Evolutionary conservation across 92 coral and sea anemone genomes (phyloP).

Genomic region (Bergia puertoricense): DNA sequence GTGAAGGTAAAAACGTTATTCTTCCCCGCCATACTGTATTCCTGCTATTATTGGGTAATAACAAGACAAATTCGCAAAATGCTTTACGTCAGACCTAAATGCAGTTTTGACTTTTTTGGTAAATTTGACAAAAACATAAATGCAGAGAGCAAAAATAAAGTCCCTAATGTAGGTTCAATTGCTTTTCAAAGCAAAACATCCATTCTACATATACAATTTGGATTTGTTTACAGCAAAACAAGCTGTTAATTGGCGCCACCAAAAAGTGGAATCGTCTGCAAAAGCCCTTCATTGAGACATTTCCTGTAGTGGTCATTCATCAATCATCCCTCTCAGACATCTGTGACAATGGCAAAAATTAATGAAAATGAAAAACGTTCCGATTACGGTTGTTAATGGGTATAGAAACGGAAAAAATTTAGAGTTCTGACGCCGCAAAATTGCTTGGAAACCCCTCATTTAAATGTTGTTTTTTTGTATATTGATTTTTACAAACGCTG

Average conservation of each 20-base stretch:
- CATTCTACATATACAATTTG: conserved; percentile 28
- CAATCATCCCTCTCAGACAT: conserved; percentile 24
- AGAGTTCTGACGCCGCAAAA: conserved; percentile 17
- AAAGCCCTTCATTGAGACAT: conserved; percentile 8
- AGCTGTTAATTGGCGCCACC: conserved; percentile 34
- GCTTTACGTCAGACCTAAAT: neutral
- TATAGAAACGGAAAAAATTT: conserved; percentile 13
- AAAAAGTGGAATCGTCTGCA: conserved; percentile 27
- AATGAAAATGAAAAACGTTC: conserved; percentile 28
- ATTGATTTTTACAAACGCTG: neutral
- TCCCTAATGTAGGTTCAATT: conserved; percentile 4
- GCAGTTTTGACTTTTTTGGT: neutral
- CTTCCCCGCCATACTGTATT: neutral
- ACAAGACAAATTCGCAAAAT: neutral
- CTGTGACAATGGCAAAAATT: conserved; percentile 18
- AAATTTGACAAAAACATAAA: neutral
- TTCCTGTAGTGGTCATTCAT: conserved; percentile 30
- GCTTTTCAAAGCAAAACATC: conserved; percentile 8
- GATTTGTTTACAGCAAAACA: conserved; percentile 31
- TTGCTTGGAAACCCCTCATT: conserved; percentile 14
- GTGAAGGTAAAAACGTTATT: neutral
- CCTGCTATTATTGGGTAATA: neutral
- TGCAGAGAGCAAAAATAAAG: neutral
- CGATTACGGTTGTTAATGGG: conserved; percentile 37
- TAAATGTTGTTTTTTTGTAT: neutral